Evolutionary conservation across 2,888 invertebrate species (phyloP).

Genomic region (Drosophila tripunctata): DNA sequence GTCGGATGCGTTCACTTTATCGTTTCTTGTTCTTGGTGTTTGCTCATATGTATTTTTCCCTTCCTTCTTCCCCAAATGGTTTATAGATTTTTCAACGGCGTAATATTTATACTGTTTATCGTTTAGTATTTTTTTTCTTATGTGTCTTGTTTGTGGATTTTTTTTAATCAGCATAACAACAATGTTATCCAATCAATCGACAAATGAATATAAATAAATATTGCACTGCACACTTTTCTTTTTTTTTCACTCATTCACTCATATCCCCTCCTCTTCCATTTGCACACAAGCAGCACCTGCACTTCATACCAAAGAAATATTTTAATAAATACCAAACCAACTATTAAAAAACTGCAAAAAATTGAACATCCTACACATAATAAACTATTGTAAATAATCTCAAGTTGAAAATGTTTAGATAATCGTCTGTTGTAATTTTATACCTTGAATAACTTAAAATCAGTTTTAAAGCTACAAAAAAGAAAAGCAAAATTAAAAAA

Average conservation of each 20-base stretch:
- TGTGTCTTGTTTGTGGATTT: constrained; percentile 47
- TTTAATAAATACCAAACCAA: constrained; percentile 4
- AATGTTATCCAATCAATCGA: constrained; percentile 26
- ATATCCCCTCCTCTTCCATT: constrained; percentile 4
- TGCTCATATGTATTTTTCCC: constrained; percentile 5
- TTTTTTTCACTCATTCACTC: neutral
- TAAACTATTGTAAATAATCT: constrained; percentile 56
- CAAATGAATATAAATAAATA: constrained; percentile 21
- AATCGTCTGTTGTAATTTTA: constrained; percentile 31
- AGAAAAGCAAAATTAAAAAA: neutral
- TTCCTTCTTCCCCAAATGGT: constrained; percentile 6
- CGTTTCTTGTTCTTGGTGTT: constrained; percentile 14
- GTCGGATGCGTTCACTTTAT: constrained; percentile 33
- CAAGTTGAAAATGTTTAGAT: constrained; percentile 35
- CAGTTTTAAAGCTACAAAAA: constrained; percentile 46
- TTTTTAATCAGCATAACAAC: constrained; percentile 33
- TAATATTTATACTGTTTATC: neutral
- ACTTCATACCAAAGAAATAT: constrained; percentile 18
- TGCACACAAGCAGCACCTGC: constrained; percentile 46
- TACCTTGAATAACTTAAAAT: constrained; percentile 57
- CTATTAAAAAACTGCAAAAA: constrained; percentile 19
- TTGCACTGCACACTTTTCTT: constrained; percentile 40
- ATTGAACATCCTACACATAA: constrained; percentile 11
- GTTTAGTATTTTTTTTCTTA: constrained; percentile 2
- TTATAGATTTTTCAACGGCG: constrained; percentile 29